phyloP scores from a whole-genome alignment of 2,888 invertebrate genomes.

The Cataglyphis altisquamis region DNA sequence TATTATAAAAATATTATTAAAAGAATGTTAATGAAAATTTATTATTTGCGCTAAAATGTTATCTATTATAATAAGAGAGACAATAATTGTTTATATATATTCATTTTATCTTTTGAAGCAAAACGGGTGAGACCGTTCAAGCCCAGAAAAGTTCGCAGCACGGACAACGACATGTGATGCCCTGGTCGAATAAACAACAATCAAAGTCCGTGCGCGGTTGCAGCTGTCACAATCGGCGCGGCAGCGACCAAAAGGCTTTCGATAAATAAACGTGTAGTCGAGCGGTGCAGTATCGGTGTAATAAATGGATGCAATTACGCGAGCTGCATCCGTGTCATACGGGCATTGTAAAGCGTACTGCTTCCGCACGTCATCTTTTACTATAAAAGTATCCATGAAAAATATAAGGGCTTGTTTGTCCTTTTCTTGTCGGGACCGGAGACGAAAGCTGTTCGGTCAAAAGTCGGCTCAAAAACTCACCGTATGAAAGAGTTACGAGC shows the following conservation, averaged over 20 bases:
- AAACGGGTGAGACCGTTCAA: neutral
- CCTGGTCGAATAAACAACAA: constrained; percentile 64
- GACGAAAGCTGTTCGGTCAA: constrained; percentile 20
- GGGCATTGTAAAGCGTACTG: constrained; percentile 51
- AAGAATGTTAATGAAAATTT: neutral
- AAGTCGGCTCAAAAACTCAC: neutral
- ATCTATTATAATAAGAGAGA: neutral
- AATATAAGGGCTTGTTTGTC: constrained; percentile 63
- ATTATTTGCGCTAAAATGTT: neutral
- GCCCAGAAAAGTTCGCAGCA: constrained; percentile 18
- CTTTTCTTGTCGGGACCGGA: constrained; percentile 20
- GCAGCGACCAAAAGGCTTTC: constrained; percentile 21
- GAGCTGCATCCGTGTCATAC: constrained; percentile 47
- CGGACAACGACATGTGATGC: constrained; percentile 38
- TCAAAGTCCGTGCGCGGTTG: constrained; percentile 48
- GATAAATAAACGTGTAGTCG: constrained; percentile 65
- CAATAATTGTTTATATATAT: neutral
- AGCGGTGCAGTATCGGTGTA: constrained; percentile 34
- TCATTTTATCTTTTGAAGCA: neutral
- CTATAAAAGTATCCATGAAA: constrained; percentile 66
- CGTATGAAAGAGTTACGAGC: constrained; percentile 35
- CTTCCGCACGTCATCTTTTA: constrained; percentile 9
- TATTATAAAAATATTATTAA: neutral
- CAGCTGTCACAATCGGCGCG: constrained; percentile 48
- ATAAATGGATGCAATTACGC: constrained; percentile 67